A percentile compares a stretch with the other conserved stretches of the same genome.
Evolutionary conservation across 2,113 vertebrate species (phyloP).

Genomic region (Callopanchax toddi): DNA sequence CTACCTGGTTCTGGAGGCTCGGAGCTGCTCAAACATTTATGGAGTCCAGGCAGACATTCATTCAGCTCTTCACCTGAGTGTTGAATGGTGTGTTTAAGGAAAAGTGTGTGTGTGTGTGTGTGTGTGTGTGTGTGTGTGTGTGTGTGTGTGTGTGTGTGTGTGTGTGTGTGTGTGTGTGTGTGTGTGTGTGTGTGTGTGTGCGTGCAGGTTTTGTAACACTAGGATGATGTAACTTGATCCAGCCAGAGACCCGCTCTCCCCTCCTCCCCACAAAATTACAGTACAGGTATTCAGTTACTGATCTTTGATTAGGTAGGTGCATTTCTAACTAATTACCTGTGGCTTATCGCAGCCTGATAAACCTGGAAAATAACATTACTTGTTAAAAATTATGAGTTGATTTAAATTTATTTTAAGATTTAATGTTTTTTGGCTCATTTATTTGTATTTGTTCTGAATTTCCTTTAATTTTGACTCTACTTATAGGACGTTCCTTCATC

Average conservation of each 20-base stretch:
- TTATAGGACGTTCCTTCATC: not conserved
- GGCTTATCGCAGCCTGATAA: slow-evolving; percentile 27
- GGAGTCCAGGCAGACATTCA: slow-evolving; percentile 60
- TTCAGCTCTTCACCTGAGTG: slow-evolving; percentile 62
- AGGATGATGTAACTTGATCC: slow-evolving; percentile 73
- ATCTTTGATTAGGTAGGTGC: slow-evolving; percentile 82
- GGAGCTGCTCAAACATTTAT: slow-evolving; percentile 77
- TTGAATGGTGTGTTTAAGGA: slow-evolving; percentile 54
- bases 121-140: slow-evolving; percentile 30
- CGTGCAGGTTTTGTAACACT: slow-evolving; percentile 68
- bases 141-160: slow-evolving; percentile 23
- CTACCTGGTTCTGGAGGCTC: slow-evolving; percentile 56
- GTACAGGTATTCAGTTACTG: slow-evolving; percentile 77
- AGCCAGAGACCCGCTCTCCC: slow-evolving; percentile 53
- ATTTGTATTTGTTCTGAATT: not conserved
- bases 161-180: slow-evolving; percentile 27
- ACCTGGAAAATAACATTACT: not conserved
- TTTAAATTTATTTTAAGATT: not conserved
- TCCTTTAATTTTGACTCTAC: too few species aligned
- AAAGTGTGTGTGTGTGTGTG: slow-evolving; percentile 24
- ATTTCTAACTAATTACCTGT: slow-evolving; percentile 77
- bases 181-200: slow-evolving; percentile 25
- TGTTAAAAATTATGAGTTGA: not conserved
- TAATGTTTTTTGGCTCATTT: not conserved
- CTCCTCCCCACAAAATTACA: slow-evolving; percentile 71